These are phyloP conservation scores for Romanomermis culicivorax DNA, from an alignment of 2,888 invertebrate genomes.

Conservation along the genomic window DNA sequence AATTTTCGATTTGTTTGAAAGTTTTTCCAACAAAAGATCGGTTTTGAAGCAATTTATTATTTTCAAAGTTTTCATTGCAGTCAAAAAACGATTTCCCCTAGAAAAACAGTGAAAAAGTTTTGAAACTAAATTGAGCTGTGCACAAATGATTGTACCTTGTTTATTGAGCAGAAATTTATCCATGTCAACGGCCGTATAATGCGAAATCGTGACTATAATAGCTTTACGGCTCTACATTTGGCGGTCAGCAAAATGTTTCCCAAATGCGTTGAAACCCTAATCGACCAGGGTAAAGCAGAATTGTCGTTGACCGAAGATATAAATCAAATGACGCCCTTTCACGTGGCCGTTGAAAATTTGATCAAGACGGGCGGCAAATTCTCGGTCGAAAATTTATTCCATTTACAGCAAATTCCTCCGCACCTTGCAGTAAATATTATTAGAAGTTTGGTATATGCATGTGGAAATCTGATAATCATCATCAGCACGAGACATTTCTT, in stretches of 20 bases:
- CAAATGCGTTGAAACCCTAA: neutral
- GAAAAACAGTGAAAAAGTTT: too few species aligned
- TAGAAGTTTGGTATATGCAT: too few species aligned
- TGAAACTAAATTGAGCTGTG: too few species aligned
- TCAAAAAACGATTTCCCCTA: too few species aligned
- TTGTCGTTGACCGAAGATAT: neutral
- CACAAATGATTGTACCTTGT: too few species aligned
- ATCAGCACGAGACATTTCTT: too few species aligned
- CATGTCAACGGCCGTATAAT: neutral
- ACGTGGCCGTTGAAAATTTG: neutral
- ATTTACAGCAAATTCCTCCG: neutral
- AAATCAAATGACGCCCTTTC: neutral
- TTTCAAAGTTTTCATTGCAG: neutral
- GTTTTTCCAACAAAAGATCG: neutral
- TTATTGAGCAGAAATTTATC: neutral
- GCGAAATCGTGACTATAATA: neutral
- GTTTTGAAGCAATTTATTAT: neutral
- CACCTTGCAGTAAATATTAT: too few species aligned
- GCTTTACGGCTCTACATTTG: neutral
- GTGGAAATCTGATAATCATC: too few species aligned
- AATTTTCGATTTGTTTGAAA: neutral
- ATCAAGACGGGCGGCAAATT: neutral
- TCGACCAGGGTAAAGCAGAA: neutral
- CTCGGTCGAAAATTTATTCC: neutral
- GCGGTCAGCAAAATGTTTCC: neutral